phyloP scores from a whole-genome alignment of 2,797 vertebrate genomes.

The Alauda arvensis region DNA sequence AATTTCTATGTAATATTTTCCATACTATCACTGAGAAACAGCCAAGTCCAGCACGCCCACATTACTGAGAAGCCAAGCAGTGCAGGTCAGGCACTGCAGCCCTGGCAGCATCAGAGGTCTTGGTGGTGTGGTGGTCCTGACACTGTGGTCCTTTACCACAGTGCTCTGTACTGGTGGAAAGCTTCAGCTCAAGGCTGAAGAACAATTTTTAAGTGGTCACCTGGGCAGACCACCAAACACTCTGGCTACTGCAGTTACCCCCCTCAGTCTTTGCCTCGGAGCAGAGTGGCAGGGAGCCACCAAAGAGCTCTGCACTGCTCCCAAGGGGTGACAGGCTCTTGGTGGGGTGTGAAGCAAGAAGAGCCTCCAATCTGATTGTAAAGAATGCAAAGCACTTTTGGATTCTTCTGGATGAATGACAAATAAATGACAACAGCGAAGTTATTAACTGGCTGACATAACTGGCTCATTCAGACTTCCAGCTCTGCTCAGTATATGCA shows the following conservation, averaged over 20 bases:
- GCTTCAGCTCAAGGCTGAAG: not conserved
- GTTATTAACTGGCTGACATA: slow-evolving; percentile 62
- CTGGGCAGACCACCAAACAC: not conserved
- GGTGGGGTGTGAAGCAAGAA: not conserved
- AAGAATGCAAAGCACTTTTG: slow-evolving; percentile 58
- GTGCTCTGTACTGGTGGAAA: not conserved
- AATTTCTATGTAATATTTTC: not conserved
- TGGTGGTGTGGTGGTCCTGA: not conserved
- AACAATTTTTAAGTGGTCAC: not conserved
- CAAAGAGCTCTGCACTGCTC: not conserved
- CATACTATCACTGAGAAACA: not conserved
- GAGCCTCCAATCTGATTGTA: not conserved
- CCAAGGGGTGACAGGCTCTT: not conserved
- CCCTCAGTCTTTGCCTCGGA: accelerated
- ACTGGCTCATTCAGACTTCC: slow-evolving; percentile 42
- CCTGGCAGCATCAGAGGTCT: not conserved
- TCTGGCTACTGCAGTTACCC: not conserved
- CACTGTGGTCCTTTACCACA: not conserved
- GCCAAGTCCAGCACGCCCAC: not conserved
- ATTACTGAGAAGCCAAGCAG: not conserved
- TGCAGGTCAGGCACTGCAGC: not conserved
- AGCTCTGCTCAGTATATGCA: slow-evolving; percentile 36
- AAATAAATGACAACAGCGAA: slow-evolving; percentile 61
- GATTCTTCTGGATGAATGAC: slow-evolving; percentile 65
- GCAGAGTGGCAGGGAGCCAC: not conserved